Evolutionary conservation across 1,140 invertebrate genomes (phyloP), one percentile per base, ranked within the genome.

Genomic region (Ceratina calcarata): DNA sequence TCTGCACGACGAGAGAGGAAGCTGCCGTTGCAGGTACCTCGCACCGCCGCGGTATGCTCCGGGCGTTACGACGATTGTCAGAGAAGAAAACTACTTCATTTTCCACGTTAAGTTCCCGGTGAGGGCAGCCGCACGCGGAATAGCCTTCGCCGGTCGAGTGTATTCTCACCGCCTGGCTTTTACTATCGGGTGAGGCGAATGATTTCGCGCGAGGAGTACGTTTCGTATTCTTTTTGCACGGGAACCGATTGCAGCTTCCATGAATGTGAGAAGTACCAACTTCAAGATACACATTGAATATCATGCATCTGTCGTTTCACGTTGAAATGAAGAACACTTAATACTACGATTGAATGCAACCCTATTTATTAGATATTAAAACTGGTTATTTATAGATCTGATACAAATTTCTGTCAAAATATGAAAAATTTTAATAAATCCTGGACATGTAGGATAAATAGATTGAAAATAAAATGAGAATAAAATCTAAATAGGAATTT

Each of bases 81-180:
- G 80, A 70, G 77, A 86, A 86, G 85, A 86, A 86, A 86, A 86
- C 85, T 86, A 86, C 85, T 86, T 86, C 84, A 86, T 86, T 86
- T 86, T 86, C 85, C 85, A 76, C 72, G 72, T 79, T 76, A 69
- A 15, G 53, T 16, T 22, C 61, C n/a, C 27, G 57, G 20, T 53
- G 60, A 20, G 55, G 55, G 22, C 53, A 49, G 51, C 53, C 70
- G 60, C 37, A 24, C 51, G 27, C 27, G 22, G 68, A 85, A 85
- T 78, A 51, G 55, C 27, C 51, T 32, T 77, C 15, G 74, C 37
- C 49, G 62, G 62, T 71, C 70, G 68, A 69, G 37, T 10, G 37
- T 71, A 75, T 51, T 68, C 67, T 18, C 16, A 37, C 20, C 62
- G 49, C 18, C n/a, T 18, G 20, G 2, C 12, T 60, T 18, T 57